These are phyloP conservation scores for Dexiosoma caninum DNA, from an alignment of 2,888 invertebrate genomes.

Conservation along the genomic window DNA sequence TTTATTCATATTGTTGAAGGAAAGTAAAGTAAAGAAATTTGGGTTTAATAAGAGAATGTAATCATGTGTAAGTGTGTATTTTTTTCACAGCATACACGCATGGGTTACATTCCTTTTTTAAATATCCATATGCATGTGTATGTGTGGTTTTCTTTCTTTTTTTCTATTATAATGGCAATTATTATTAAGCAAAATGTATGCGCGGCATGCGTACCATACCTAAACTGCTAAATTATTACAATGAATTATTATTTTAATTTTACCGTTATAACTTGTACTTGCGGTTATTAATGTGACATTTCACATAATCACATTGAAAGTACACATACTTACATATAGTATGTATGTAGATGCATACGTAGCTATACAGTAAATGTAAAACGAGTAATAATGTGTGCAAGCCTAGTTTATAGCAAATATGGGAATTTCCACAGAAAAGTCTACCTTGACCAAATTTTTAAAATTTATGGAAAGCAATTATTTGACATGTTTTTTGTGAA, in stretches of 20 bases:
- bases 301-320: conserved; percentile 31
- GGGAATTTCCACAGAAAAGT: too few relatives aligned
- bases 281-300: conserved; percentile 74
- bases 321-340: too few relatives aligned
- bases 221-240: conserved; percentile 74
- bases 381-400: too few relatives aligned
- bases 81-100: conserved; percentile 33
- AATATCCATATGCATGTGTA: too few relatives aligned
- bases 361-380: too few relatives aligned
- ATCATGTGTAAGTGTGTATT: not conserved
- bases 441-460: too few relatives aligned
- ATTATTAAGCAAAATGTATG: conserved; percentile 38
- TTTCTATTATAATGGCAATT: conserved; percentile 30
- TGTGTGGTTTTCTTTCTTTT: conserved; percentile 20
- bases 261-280: conserved; percentile 66
- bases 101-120: not conserved
- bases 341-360: too few relatives aligned
- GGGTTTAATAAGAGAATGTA: not conserved
- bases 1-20: not conserved
- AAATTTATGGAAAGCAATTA: too few relatives aligned
- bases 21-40: not conserved
- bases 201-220: conserved; percentile 56
- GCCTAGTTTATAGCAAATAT: not conserved
- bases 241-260: conserved; percentile 76
- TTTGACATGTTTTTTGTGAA: too few relatives aligned